phyloP scores from a whole-genome alignment of 1,140 invertebrate genomes.

The Drosophila mauritiana region DNA sequence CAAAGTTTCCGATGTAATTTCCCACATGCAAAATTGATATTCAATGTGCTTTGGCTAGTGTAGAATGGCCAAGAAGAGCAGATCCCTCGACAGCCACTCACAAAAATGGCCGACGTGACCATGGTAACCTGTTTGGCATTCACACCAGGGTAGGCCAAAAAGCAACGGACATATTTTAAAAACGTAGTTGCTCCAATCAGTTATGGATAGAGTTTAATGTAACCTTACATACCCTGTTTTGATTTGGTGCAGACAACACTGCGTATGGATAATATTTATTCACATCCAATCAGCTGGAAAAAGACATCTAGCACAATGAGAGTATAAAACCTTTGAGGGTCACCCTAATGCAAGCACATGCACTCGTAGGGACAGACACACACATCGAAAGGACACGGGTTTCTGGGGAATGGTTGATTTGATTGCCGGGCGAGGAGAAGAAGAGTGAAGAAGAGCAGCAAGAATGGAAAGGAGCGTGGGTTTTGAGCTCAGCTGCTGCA shows the following conservation, averaged over 20 bases:
- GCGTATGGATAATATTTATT: neutral
- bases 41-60: conserved; percentile 30
- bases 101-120: conserved; percentile 73
- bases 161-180: neutral
- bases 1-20: conserved; percentile 38
- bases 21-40: conserved; percentile 38
- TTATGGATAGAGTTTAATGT: too few relatives aligned
- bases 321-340: neutral
- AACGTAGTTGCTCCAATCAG: too few relatives aligned
- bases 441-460: conserved; percentile 35
- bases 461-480: conserved; percentile 28
- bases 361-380: conserved; percentile 2
- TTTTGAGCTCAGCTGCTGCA: conserved; percentile 67
- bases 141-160: conserved; percentile 3
- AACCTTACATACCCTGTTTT: neutral
- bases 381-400: conserved; percentile 45
- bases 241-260: neutral
- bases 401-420: conserved; percentile 77
- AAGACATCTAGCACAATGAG: neutral
- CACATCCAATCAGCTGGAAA: too few relatives aligned
- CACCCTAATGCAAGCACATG: conserved; percentile 14
- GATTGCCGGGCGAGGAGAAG: conserved; percentile 63
- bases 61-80: conserved; percentile 16
- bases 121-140: conserved; percentile 58
- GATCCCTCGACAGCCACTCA: conserved; percentile 44